phyloP scores from a whole-genome alignment of 2,113 vertebrate species.

The Puma concolor region DNA sequence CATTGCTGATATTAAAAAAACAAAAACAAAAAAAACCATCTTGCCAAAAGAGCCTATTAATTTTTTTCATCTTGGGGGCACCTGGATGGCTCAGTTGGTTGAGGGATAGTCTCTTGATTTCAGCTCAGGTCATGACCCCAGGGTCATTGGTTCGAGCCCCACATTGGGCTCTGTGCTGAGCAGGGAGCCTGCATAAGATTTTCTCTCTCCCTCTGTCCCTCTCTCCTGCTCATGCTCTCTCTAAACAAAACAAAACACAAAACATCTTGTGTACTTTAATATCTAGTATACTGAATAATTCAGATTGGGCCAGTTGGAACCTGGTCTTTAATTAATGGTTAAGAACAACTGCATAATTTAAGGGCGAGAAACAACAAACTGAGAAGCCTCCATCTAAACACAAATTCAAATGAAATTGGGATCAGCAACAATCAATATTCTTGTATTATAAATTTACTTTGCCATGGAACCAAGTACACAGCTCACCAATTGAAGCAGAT shows the following conservation, averaged over 20 bases:
- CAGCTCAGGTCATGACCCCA: too few relatives aligned
- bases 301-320: not conserved
- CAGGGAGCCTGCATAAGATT: too few relatives aligned
- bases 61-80: not conserved
- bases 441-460: not conserved
- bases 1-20: not conserved
- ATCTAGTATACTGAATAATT: not conserved
- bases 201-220: too few relatives aligned
- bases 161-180: too few relatives aligned
- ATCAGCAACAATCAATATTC: not conserved
- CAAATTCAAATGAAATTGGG: not conserved
- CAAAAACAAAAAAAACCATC: not conserved
- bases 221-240: too few relatives aligned
- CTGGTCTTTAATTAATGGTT: not conserved
- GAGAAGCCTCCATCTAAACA: not conserved
- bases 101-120: too few relatives aligned
- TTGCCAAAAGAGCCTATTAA: not conserved
- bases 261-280: not conserved
- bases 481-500: not conserved
- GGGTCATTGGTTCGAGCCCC: too few relatives aligned
- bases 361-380: not conserved
- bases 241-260: too few relatives aligned
- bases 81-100: too few relatives aligned
- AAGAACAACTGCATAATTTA: not conserved
- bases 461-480: not conserved